Evolutionary conservation across 2,797 vertebrate genomes (phyloP), one percentile per base, ranked within the genome.

Genomic region (Neostethus bicornis): DNA sequence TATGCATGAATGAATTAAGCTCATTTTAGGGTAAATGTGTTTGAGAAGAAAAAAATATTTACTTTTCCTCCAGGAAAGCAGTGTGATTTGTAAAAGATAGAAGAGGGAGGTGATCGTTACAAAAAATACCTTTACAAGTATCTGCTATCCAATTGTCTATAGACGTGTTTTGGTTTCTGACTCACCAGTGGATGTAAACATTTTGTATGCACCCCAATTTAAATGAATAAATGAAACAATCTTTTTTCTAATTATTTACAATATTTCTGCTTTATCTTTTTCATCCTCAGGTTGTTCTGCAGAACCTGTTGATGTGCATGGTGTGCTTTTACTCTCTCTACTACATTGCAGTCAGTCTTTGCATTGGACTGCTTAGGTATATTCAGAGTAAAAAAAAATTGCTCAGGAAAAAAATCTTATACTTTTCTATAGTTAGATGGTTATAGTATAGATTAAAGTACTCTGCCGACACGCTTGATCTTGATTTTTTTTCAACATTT

Each of bases 311-410:
- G 61, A 84, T 93, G 79, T 94, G 94, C 80, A 82, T 90, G 86
- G 63, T 90, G 77, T 90, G 91, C 66, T 95, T 96, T 87, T 95
- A 95, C 73, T 81, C 89, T 1, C 83, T 95, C 20, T 95, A 93
- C 80, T 95, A 92, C 20, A 75, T 91, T 23, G 84, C 75, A 37
- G 91, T 95, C 50, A 93, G 92, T 17, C 50, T 92, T 57, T 93
- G 91, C 83, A 93, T 94, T 2, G 85, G 91, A 45, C 74, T 84
- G 41, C 86, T 95, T 89, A 89, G 90, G 93, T 95, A 79, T 20
- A 55, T 31, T 7, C 45, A 14, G 11, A 0, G 7, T 41, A n/a
- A 24, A 7, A 7, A n/a, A 48, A 16, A 50, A 26, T 19, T 13
- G 17, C 12, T 43, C 25, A 29, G 16, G 5, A 31, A 12, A 21